phyloP scores from a whole-genome alignment of 2,113 vertebrate species.

The Notiomystis cincta region DNA sequence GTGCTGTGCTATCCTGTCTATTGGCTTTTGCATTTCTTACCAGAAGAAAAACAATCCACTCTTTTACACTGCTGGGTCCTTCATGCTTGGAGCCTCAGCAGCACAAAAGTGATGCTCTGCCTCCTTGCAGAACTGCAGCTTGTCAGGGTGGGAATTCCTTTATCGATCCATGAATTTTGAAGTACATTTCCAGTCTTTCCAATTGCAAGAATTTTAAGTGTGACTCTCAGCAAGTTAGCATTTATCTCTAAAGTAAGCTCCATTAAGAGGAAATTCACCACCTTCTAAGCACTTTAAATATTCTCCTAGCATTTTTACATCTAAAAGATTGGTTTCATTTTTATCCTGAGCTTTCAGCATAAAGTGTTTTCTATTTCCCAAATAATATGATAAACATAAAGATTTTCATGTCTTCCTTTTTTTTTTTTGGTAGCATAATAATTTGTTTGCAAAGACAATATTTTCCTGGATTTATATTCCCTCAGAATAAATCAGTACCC shows the following conservation, averaged over 20 bases:
- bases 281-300: neutral
- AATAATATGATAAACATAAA: neutral
- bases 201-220: neutral
- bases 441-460: neutral
- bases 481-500: neutral
- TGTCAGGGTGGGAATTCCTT: neutral
- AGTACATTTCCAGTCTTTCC: neutral
- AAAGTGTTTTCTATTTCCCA: neutral
- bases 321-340: neutral
- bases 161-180: neutral
- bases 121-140: neutral
- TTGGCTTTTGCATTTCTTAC: neutral
- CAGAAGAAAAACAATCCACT: neutral
- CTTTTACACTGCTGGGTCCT: neutral
- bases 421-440: rapidly evolving
- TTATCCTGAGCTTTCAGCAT: neutral
- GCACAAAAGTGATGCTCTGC: neutral
- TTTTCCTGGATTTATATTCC: neutral
- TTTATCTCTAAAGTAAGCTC: neutral
- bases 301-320: neutral
- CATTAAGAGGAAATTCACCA: neutral
- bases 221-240: neutral
- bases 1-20: neutral
- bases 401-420: rapidly evolving
- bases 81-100: neutral